Percentiles rank a stretch among this genome's conserved stretches.
Evolutionary conservation across 2,797 vertebrate species (phyloP).

Genomic region (Sandelia bainsii): DNA sequence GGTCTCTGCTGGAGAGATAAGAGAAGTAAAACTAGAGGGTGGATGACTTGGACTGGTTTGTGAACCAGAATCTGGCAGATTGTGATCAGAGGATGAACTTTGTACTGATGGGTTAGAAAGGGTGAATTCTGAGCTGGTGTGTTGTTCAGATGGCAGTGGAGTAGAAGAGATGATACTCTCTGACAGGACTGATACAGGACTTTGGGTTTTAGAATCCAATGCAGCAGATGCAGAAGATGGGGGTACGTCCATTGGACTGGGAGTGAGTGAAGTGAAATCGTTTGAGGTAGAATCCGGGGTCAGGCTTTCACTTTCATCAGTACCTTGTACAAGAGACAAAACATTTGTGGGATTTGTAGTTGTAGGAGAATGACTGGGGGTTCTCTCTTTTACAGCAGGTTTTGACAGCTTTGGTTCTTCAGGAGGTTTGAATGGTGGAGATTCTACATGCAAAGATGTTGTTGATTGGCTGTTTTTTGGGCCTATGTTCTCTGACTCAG

Average conservation of each 20-base stretch:
- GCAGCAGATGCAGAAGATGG: conserved; percentile 1
- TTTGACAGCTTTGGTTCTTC: conserved; percentile 29
- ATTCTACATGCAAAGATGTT: conserved; percentile 24
- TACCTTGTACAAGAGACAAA: conserved; percentile 21
- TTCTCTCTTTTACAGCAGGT: conserved; percentile 54
- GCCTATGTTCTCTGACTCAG: conserved; percentile 64
- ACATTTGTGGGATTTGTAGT: conserved; percentile 16
- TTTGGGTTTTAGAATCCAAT: conserved; percentile 11
- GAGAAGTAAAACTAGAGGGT: conserved; percentile 1
- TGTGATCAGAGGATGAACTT: conserved; percentile 23
- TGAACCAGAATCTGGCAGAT: conserved; percentile 17
- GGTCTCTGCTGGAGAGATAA: conserved; percentile 8
- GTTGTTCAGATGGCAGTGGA: conserved; percentile 2
- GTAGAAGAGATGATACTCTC: conserved; percentile 20
- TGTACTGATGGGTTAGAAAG: conserved; percentile 8
- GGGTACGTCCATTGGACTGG: conserved; percentile 15
- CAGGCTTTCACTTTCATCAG: conserved; percentile 32
- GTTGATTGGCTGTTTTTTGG: conserved; percentile 38
- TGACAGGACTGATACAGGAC: conserved; percentile 9
- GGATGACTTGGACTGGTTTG: conserved; percentile 5
- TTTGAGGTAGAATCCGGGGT: conserved; percentile 37
- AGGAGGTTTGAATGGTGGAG: conserved; percentile 6
- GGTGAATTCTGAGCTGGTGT: conserved; percentile 6
- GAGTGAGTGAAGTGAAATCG: conserved; percentile 5
- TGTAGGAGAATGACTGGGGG: conserved; percentile 11